Conservation (phyloP, 2,888 invertebrate genomes). For the Synergus itoensis region DNA sequence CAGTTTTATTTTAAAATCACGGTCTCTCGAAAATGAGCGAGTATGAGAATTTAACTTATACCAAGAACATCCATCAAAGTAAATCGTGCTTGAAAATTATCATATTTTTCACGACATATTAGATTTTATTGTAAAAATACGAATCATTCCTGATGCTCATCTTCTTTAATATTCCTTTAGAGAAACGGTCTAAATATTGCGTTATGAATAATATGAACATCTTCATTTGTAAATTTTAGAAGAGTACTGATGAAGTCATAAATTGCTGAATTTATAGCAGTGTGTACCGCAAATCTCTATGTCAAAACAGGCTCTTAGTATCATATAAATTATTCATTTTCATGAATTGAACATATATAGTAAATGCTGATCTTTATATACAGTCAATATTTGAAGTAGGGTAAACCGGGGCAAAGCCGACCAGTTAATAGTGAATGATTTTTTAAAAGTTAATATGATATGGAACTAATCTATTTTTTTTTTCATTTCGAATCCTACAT, state of each 20-base stretch:
- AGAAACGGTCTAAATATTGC: background rate
- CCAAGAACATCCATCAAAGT: background rate
- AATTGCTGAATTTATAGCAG: constrained; percentile 4
- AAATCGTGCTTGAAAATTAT: background rate
- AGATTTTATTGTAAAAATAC: background rate
- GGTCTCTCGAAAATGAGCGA: background rate
- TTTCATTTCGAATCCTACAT: too few species aligned
- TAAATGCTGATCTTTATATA: too few species aligned
- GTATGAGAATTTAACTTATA: background rate
- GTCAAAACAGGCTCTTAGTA: background rate
- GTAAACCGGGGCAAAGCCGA: too few species aligned
- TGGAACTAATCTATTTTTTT: too few species aligned
- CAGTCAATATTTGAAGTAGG: too few species aligned
- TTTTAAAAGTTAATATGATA: too few species aligned
- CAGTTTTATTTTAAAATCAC: constrained; percentile 32
- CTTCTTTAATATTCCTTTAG: background rate
- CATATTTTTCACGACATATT: background rate
- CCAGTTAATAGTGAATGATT: too few species aligned
- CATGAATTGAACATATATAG: background rate
- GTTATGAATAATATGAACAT: constrained; percentile 17
- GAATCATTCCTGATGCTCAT: background rate
- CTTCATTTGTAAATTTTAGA: constrained; percentile 19
- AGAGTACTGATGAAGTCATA: background rate
- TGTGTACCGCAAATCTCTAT: background rate
- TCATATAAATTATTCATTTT: constrained; percentile 27